These are phyloP conservation scores for Luffia ferchaultella DNA, from an alignment of 2,888 invertebrate genomes.

Conservation along the genomic window DNA sequence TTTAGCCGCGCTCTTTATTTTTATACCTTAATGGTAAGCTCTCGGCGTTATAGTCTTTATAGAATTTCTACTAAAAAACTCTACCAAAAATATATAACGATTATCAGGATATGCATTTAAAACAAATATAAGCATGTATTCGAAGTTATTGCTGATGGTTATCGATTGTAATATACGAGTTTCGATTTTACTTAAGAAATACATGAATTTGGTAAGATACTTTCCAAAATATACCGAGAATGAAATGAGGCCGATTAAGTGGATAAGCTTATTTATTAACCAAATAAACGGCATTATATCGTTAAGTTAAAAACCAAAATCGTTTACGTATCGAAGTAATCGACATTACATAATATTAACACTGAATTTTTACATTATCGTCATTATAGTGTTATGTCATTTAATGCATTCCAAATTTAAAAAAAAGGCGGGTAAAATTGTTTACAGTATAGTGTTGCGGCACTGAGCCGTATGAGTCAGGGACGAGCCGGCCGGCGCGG, in stretches of 20 bases:
- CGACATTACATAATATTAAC: not conserved
- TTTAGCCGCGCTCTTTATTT: slow-evolving; percentile 51
- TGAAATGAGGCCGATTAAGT: too few relatives aligned
- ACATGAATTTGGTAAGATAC: not conserved
- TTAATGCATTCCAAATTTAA: not conserved
- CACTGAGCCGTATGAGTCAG: not conserved
- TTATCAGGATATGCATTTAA: too few relatives aligned
- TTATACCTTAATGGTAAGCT: slow-evolving; percentile 48
- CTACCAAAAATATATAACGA: not conserved
- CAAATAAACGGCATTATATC: too few relatives aligned
- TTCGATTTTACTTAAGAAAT: not conserved
- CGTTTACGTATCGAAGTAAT: too few relatives aligned
- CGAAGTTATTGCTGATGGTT: too few relatives aligned
- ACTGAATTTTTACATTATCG: not conserved
- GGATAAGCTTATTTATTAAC: too few relatives aligned
- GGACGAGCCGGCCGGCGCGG: not conserved
- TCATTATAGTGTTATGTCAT: not conserved
- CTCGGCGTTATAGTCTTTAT: slow-evolving; percentile 15
- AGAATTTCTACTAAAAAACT: not conserved
- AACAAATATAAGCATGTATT: too few relatives aligned
- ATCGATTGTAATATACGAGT: not conserved
- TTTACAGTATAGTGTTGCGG: not conserved
- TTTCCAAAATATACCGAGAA: too few relatives aligned
- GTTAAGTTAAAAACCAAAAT: too few relatives aligned
- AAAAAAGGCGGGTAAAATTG: not conserved